A percentile compares a stretch with the other conserved stretches of the same genome.
phyloP scores from a whole-genome alignment of 2,797 vertebrate species.

The Sandelia bainsii region DNA sequence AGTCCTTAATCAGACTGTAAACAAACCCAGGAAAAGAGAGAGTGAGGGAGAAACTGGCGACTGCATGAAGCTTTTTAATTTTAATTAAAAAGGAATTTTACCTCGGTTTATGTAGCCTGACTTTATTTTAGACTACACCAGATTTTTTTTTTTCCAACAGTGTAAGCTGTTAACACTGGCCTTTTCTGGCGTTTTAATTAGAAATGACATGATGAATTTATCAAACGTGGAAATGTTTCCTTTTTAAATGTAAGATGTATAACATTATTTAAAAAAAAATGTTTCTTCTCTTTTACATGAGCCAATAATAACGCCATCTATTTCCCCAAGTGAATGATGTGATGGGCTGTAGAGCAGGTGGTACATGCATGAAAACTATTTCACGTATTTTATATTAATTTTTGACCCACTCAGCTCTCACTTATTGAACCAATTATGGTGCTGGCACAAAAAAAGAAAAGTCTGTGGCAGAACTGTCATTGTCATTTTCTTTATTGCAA shows the following conservation, averaged over 20 bases:
- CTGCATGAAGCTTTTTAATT: conserved; percentile 15
- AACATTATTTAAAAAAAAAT: conserved; percentile 24
- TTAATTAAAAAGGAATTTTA: conserved; percentile 52
- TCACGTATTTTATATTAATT: background rate
- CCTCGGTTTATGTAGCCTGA: conserved; percentile 26
- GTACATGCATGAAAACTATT: background rate
- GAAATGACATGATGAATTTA: conserved; percentile 9
- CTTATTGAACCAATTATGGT: background rate
- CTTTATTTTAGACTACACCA: conserved; percentile 4
- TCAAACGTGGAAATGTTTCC: background rate
- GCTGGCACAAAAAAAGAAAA: conserved; percentile 1
- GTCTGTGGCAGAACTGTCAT: conserved; percentile 52
- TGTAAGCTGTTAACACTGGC: conserved; percentile 3
- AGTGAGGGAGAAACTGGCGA: conserved; percentile 31
- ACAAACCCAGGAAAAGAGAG: conserved; percentile 45
- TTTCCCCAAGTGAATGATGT: conserved; percentile 58
- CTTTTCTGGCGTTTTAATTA: background rate
- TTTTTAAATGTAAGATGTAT: conserved; percentile 13
- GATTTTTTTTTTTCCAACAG: background rate
- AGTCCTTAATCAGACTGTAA: conserved; percentile 54
- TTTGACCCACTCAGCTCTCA: background rate
- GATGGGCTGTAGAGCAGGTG: background rate
- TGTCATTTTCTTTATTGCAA: conserved; percentile 95
- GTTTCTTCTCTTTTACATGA: conserved; percentile 37
- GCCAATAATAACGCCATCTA: conserved; percentile 58